Base-by-base conservation (phyloP, 2,113 vertebrate genomes). In the Cephalopterus ornatus region DNA sequence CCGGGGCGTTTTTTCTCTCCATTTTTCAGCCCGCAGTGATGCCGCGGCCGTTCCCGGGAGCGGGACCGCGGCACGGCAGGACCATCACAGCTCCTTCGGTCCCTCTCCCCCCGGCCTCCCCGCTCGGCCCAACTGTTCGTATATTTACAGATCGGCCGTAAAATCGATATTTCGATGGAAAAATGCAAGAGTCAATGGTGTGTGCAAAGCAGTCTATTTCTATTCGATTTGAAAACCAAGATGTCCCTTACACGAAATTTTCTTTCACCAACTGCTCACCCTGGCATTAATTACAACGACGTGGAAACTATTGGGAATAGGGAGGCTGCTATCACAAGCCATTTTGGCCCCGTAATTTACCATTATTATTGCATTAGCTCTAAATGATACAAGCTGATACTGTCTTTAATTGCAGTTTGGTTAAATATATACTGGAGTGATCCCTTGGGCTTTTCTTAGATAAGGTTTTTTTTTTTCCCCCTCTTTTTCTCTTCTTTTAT, bases 351-450 rank as follows among this genome's bases (percentile, higher is more conserved):
- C 99, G 99, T 99, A 99, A 99, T 99, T 99, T 99, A 99, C 99
- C 98, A 99, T 99, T 99, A 99, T 99, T 99, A 99, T 99, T 99
- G 99, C 99, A 99, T 99, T 99, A 99, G 98, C 98, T 99, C 98
- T 99, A 99, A 99, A 99, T 99, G 99, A 99, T 99, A 99, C 99
- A 99, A 99, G 99, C 99, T 99, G 99, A 99, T 99, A 99, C 98
- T 98, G 98, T 99, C 99, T 99, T 99, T 99, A 99, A 99, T 99
- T 99, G 99, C 98, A 98, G 98, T 98, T 98, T 99, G 98, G 98
- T 99, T 99, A 99, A 99, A 99, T 99, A 99, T 99, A 98, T 99
- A 98, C 98, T 97, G 97, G 98, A 99, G 98, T 92, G 98, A 95
- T 98, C 99, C 99, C 98, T 28, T 65, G 99, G 98, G 99, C 95